phyloP scores from a whole-genome alignment of 2,113 vertebrate genomes.

The Sapayoa aenigma region DNA sequence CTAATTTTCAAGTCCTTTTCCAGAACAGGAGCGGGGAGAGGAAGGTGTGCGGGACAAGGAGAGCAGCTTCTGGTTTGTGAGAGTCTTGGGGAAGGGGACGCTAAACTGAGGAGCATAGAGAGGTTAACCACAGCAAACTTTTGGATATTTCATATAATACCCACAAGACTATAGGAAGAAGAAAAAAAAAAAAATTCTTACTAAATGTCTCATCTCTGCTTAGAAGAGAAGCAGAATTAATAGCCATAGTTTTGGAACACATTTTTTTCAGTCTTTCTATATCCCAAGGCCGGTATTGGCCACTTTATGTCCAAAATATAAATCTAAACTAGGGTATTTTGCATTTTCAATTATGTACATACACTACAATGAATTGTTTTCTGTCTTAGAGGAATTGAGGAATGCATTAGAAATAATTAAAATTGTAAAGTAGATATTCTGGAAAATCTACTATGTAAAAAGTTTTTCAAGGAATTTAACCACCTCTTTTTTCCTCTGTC shows the following conservation, averaged over 20 bases:
- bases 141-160: background rate
- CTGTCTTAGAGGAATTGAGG: background rate
- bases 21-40: background rate
- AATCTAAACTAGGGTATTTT: background rate
- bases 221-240: background rate
- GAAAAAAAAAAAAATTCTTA: background rate
- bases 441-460: background rate
- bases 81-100: background rate
- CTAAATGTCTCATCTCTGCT: background rate
- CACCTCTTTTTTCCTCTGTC: background rate
- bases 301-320: background rate
- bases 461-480: background rate
- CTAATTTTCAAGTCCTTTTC: background rate
- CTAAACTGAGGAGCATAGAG: background rate
- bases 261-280: background rate
- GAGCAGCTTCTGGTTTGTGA: background rate
- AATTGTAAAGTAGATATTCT: background rate
- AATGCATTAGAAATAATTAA: background rate
- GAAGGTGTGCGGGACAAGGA: background rate
- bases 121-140: background rate
- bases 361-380: background rate
- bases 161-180: background rate
- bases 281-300: background rate
- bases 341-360: background rate
- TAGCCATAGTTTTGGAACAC: background rate